Percentiles rank a stretch among this genome's conserved stretches.
Conservation (phyloP, 1,140 invertebrate species). For the Saxidomus purpurata region DNA sequence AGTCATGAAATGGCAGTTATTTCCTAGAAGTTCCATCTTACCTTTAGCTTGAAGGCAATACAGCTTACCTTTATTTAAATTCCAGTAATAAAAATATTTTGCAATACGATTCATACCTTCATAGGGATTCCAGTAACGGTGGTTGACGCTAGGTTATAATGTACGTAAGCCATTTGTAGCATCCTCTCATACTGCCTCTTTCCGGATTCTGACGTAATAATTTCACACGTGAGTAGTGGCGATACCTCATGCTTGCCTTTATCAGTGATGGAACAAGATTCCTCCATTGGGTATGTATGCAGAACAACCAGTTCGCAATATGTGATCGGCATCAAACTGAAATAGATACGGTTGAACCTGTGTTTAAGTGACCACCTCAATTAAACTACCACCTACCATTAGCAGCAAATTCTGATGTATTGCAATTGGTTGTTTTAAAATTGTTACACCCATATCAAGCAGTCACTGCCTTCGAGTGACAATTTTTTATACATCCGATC, state of each 20-base stretch:
- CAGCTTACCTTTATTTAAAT: no score
- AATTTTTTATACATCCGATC: no score
- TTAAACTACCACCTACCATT: no score
- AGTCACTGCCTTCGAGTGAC: no score
- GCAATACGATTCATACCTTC: slow-evolving; percentile 93
- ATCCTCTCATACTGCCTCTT: slow-evolving; percentile 86
- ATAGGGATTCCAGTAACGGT: slow-evolving; percentile 99
- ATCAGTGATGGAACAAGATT: slow-evolving; percentile 91
- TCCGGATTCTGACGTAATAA: slow-evolving; percentile 91
- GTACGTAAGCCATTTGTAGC: slow-evolving; percentile 87
- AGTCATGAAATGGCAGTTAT: no score
- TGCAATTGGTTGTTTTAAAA: no score
- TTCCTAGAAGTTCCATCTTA: no score
- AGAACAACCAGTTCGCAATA: slow-evolving; percentile 96
- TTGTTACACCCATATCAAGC: no score
- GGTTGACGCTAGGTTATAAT: slow-evolving; percentile 97
- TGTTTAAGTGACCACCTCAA: no score
- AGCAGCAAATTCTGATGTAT: no score
- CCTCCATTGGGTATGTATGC: slow-evolving; percentile 94
- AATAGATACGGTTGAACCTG: slow-evolving; percentile 82
- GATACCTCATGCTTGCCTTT: slow-evolving; percentile 68
- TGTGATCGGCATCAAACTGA: slow-evolving; percentile 91
- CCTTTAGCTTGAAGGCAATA: no score
- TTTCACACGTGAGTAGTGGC: slow-evolving; percentile 86
- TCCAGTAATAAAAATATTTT: no score